These are phyloP conservation scores for Prenolepis imparis DNA, from an alignment of 2,888 invertebrate species.

Conservation along the genomic window DNA sequence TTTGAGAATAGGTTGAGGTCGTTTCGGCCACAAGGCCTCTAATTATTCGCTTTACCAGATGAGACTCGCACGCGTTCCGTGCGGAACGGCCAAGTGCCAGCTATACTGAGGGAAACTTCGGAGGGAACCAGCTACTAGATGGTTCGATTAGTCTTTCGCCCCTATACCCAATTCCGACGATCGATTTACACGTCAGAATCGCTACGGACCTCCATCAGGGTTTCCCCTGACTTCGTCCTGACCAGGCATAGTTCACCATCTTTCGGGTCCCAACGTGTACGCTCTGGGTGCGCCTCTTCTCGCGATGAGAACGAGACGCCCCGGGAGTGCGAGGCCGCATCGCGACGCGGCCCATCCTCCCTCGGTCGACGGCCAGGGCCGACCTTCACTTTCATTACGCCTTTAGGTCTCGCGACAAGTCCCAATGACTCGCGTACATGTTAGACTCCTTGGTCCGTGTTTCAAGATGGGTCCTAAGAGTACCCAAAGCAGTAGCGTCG, in stretches of 20 bases:
- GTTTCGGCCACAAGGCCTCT: conserved; percentile 32
- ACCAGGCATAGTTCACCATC: conserved; percentile 92
- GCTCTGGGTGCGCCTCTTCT: conserved; percentile 88
- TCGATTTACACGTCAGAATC: conserved; percentile 91
- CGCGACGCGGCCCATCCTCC: conserved; percentile 20
- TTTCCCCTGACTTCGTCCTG: conserved; percentile 89
- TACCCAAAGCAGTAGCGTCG: conserved; percentile 83
- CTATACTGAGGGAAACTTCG: conserved; percentile 83
- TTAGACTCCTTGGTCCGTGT: conserved; percentile 92
- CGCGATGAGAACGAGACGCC: conserved; percentile 86
- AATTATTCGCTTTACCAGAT: conserved; percentile 57
- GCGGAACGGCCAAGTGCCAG: conserved; percentile 11
- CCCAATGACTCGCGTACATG: conserved; percentile 91
- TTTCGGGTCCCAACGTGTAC: conserved; percentile 91
- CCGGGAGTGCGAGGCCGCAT: conserved; percentile 78
- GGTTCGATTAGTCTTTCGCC: conserved; percentile 92
- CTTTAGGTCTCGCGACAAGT: conserved; percentile 76
- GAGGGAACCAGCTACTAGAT: conserved; percentile 93
- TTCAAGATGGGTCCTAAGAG: conserved; percentile 91
- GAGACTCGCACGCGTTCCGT: conserved; percentile 69
- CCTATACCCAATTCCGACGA: conserved; percentile 92
- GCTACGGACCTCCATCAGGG: conserved; percentile 89
- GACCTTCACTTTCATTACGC: no score
- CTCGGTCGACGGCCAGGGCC: no score
- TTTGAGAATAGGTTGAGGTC: neutral